Base-by-base conservation (phyloP, 2,797 vertebrate genomes). In the Chelidonichthys spinosus region DNA sequence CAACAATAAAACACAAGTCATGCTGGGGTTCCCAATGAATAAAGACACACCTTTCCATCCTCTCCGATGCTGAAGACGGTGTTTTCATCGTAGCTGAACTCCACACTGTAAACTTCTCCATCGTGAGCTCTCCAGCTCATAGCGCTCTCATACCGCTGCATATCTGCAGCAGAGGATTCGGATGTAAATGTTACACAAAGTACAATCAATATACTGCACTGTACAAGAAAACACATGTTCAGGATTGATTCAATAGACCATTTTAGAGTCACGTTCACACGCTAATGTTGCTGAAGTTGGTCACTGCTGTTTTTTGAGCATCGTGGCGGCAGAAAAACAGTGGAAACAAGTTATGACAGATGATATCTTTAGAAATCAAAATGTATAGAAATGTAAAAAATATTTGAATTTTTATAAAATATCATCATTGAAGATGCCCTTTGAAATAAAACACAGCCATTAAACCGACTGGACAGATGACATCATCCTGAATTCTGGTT, bases 51-150 rank as follows among this genome's bases (percentile, higher is more conserved):
- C 97, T 99, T 99, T 46, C 97, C 97, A 0, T 99, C 98, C 84
- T 97, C 96, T 7, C 98, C 98, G 1, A 99, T 96, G 87, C 97
- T 99, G 92, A 97, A 98, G 78, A 99, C 97, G 0, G 97, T 95
- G 76, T 99, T 99, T 88, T 99, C 97, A 2, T 99, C 97, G 0
- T 95, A 98, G 94, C 98, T 99, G 95, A 99, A 99, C 88, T 99
- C 98, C 42, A 99, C 97, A 0, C 97, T 99, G 92, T 97, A 99
- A 54, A 99, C 97, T 62, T 99, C 97, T 1, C 97, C 97, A 0
- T 95, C 93, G 0, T 99, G 98, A 52, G 97, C 97, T 77, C 92
- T 94, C 98, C 98, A 99, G 91, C 97, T 99, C 96, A 99, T 96
- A 0, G 96, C 97, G 0, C 97, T 98, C 89, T 97, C 96, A 0